Evolutionary conservation across 2,888 invertebrate genomes (phyloP), one percentile per base, ranked within the genome.

Genomic region (Acanthosepion lycidas): DNA sequence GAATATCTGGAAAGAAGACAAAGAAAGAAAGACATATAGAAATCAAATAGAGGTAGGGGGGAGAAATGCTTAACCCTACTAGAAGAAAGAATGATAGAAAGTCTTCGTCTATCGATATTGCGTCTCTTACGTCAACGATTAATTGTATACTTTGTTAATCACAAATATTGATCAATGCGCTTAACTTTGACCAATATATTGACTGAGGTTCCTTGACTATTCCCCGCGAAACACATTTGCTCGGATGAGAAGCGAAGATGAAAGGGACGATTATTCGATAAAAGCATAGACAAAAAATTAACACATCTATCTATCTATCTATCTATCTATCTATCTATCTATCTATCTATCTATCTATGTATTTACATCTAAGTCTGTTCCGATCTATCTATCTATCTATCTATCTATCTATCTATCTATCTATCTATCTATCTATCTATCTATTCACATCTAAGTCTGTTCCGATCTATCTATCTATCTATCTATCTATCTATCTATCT

Each of bases 191-290:
- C 78, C 78, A 78, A 78, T 33, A 15, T 78, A 78, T 78, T 78
- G 78, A 78, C 33, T 78, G 15, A 33, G 12, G 18, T 78, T n/a
- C 78, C 78, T n/a, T 23, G 78, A n/a, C n/a, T 78, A 78, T 78
- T 78, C 78, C n/a, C 78, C 78, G n/a, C 33, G 78, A 78, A 78
- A 78, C n/a, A n/a, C n/a, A 78, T 78, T 78, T 78, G 78, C 78
- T 15, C n/a, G 33, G 78, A n/a, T 18, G n/a, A 12, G n/a, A 15
- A 78, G 15, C n/a, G 15, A 78, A 78, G n/a, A 78, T 78, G 78
- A n/a, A 78, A 78, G n/a, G 12, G 78, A 9, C 0, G 18, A 78
- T 23, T 26, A 64, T 64, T 64, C 8, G 20, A 28, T 26, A 64
- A 64, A 64, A 64, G 42, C 64, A 64, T 28, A 26, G 8, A 2